Evolutionary conservation across 1,140 invertebrate species (phyloP), one percentile per base, ranked within the genome.

Genomic region (Leptinotarsa undecemlineata): DNA sequence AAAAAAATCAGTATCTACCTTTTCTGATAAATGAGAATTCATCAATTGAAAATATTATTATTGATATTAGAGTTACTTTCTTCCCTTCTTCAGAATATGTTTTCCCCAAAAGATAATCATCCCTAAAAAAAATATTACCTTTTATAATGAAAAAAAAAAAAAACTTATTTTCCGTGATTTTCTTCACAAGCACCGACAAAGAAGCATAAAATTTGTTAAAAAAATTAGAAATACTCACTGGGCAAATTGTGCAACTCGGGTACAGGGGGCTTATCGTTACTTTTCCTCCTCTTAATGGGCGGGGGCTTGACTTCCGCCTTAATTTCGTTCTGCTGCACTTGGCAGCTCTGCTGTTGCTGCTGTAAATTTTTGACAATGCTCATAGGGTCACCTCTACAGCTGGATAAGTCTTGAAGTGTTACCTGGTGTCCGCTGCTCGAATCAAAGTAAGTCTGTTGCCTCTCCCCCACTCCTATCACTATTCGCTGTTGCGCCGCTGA

Each of bases 351-450:
- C 75, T 90, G 88, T 77, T 88, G 85, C 47, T 85, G 88, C 84
- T 91, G 91, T 72, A 92, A 85, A 84, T 91, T 92, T 84, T 92
- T 92, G 19, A 92, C 91, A 80, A 92, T 90, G 83, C 88, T 91
- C 90, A 92, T 92, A 6, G 91, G 90, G 80, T 93, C 92, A 23
- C 91, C 91, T 66, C 91, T 85, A 84, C 91, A 92, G 81, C 91
- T 90, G 48, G 89, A 91, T 23, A 92, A 84, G 85, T 92, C 90
- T 84, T 92, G 91, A 76, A 92, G 83, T 23, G 88, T 88, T 67
- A 92, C 88, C 71, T 79, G 78, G 64, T 79, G 75, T 51, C 81
- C 82, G 48, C 77, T 79, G 77, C 81, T 85, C 0, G 87, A 81
- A 72, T 90, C 89, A 74, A 90, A 90, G 77, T 89, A 90, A 11